Percentiles rank a stretch among this genome's conserved stretches.
Evolutionary conservation across 2,797 vertebrate species (phyloP).

Genomic region (Phylloscopus collybita): DNA sequence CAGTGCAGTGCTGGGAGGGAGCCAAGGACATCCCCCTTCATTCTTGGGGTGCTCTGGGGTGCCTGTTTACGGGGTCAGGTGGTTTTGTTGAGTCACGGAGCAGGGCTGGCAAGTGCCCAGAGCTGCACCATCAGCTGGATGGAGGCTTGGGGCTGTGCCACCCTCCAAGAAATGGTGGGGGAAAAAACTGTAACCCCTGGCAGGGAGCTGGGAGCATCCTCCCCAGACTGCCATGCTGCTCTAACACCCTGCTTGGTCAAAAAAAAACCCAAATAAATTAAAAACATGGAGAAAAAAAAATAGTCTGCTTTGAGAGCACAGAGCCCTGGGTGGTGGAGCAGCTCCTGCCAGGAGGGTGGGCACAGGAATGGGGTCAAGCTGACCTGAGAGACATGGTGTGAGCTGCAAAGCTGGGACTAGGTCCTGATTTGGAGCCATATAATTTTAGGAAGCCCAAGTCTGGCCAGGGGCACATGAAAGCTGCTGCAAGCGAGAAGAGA

Average conservation of each 20-base stretch:
- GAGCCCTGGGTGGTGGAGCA: background rate
- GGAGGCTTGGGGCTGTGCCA: background rate
- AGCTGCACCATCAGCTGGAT: background rate
- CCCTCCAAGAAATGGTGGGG: background rate
- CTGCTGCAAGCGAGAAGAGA: background rate
- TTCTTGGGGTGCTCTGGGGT: background rate
- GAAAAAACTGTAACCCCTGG: background rate
- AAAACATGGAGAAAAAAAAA: background rate
- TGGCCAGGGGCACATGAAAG: background rate
- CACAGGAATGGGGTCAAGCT: background rate
- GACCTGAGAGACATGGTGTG: background rate
- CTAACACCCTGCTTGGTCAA: background rate
- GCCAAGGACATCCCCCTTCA: background rate
- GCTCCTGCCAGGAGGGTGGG: background rate
- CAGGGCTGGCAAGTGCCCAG: background rate
- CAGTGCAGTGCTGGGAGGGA: background rate
- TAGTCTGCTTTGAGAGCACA: rapidly evolving
- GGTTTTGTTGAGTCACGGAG: conserved; percentile 12
- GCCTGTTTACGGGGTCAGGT: background rate
- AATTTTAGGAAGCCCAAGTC: background rate
- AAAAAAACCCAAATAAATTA: background rate
- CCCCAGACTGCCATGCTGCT: background rate
- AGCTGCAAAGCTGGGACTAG: background rate
- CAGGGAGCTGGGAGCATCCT: background rate
- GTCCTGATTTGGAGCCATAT: background rate